Evolutionary conservation across 2,113 vertebrate species (phyloP).

Genomic region (Heliornis fulica): DNA sequence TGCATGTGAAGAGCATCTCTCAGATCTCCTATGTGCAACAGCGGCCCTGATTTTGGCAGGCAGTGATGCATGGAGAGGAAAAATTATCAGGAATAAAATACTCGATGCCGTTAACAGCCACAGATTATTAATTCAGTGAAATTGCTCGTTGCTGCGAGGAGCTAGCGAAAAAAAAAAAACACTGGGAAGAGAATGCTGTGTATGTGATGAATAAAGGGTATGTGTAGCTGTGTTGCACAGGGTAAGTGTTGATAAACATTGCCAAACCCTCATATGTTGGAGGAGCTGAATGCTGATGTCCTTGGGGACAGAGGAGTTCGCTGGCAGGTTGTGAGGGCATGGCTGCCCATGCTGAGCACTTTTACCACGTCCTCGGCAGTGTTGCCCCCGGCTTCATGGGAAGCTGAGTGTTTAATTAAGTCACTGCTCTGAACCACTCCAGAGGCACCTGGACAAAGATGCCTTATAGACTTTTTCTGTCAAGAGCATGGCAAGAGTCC

Average conservation of each 20-base stretch:
- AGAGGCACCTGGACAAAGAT: neutral
- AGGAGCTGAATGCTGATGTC: neutral
- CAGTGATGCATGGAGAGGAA: neutral
- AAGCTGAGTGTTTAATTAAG: neutral
- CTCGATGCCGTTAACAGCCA: neutral
- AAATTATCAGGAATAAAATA: slow-evolving; percentile 8
- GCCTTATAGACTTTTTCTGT: neutral
- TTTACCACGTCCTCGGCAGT: neutral
- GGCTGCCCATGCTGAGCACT: neutral
- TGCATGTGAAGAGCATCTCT: neutral
- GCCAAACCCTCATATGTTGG: neutral
- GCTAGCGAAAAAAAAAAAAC: slow-evolving; percentile 28
- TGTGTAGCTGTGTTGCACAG: neutral
- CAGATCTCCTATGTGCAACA: neutral
- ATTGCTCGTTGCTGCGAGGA: neutral
- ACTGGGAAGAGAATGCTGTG: neutral
- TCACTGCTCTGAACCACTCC: neutral
- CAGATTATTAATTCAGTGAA: slow-evolving; percentile 21
- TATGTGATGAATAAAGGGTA: neutral
- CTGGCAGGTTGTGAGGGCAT: neutral
- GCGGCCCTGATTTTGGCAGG: neutral
- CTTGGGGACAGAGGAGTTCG: neutral
- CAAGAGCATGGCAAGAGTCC: neutral
- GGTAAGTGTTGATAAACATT: slow-evolving; percentile 21
- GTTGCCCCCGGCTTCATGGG: neutral